Conservation (phyloP, 2,888 invertebrate genomes). For the Spodoptera littoralis region DNA sequence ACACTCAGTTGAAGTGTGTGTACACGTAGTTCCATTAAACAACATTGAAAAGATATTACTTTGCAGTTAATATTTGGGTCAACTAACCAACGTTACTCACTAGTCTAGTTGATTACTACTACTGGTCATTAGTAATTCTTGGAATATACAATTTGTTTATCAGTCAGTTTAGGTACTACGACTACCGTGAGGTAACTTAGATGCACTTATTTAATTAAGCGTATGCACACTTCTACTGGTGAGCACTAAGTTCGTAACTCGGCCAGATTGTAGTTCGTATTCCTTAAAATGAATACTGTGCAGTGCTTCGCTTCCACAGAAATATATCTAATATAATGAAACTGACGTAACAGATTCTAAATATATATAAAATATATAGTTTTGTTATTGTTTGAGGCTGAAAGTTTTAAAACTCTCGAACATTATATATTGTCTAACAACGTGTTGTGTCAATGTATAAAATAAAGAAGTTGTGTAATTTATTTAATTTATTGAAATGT, state of each 20-base stretch:
- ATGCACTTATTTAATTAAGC: conserved; percentile 1
- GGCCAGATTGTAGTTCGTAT: conserved; percentile 1
- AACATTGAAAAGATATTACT: no score
- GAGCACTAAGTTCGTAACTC: background rate
- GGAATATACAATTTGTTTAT: no score
- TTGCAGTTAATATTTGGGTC: no score
- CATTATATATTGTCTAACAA: conserved; percentile 35
- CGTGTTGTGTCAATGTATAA: conserved; percentile 45
- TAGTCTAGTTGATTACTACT: no score
- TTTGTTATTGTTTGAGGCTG: conserved; percentile 57
- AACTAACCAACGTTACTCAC: no score
- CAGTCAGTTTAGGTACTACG: background rate
- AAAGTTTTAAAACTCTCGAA: conserved; percentile 41
- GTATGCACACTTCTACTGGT: conserved; percentile 31
- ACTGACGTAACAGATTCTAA: conserved; percentile 34
- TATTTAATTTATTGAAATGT: conserved; percentile 51
- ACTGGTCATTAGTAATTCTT: no score
- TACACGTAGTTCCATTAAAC: background rate
- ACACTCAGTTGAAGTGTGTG: conserved; percentile 28
- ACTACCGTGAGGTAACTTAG: background rate
- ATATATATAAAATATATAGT: conserved; percentile 37
- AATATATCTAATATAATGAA: conserved; percentile 24
- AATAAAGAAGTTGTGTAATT: conserved; percentile 30
- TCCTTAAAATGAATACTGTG: conserved; percentile 46
- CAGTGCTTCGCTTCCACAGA: conserved; percentile 61